Evolutionary conservation across 2,797 vertebrate genomes (phyloP).

Genomic region (Dendrocincla fuliginosa): DNA sequence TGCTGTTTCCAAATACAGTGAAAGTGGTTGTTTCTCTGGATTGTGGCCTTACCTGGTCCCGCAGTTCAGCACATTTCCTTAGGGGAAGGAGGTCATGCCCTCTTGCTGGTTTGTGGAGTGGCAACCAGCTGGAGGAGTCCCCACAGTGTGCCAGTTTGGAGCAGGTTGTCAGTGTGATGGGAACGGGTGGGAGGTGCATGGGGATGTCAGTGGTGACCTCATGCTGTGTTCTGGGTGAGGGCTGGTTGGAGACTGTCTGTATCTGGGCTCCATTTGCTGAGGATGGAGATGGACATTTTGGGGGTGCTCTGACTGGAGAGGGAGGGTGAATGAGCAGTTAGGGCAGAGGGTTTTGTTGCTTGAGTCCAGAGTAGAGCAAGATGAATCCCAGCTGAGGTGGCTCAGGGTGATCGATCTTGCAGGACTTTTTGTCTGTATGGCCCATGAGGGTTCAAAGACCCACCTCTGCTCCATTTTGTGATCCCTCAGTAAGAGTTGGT

Average conservation of each 20-base stretch:
- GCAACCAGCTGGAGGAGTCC: neutral
- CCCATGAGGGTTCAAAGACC: neutral
- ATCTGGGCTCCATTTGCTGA: neutral
- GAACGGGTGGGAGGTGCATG: accelerated
- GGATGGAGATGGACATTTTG: neutral
- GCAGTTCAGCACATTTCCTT: neutral
- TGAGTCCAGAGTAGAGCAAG: neutral
- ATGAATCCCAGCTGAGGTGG: neutral
- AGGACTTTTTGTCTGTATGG: neutral
- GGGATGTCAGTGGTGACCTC: neutral
- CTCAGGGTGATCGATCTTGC: neutral
- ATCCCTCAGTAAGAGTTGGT: neutral
- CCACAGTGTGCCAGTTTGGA: neutral
- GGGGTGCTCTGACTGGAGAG: neutral
- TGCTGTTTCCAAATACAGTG: neutral
- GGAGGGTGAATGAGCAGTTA: neutral
- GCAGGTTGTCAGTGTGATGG: neutral
- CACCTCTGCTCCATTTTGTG: neutral
- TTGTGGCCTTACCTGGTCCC: neutral
- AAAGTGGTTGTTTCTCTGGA: neutral
- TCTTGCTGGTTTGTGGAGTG: neutral
- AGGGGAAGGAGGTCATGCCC: neutral
- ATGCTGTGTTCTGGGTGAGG: neutral
- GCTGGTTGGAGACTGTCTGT: neutral
- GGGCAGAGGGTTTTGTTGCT: neutral